Evolutionary conservation across 2,888 invertebrate species (phyloP).

Genomic region (Carcina quercana): DNA sequence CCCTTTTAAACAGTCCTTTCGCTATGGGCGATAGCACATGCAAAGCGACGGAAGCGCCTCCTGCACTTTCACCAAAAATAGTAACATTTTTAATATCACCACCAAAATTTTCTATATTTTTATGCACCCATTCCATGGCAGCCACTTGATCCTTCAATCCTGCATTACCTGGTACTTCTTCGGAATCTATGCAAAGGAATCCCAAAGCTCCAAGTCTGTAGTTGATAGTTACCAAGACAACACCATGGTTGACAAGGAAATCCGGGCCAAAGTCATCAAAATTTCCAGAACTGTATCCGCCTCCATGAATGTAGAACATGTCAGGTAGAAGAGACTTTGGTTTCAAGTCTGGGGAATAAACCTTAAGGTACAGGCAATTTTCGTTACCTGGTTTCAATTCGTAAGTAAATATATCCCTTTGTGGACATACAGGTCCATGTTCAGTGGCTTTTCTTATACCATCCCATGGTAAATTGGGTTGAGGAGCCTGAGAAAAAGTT

Average conservation of each 20-base stretch:
- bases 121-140: constrained; percentile 36
- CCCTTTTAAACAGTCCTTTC: constrained; percentile 38
- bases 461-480: constrained; percentile 35
- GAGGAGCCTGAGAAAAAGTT: constrained; percentile 29
- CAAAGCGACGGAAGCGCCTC: constrained; percentile 27
- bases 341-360: constrained; percentile 30
- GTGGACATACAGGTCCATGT: constrained; percentile 38
- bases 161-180: constrained; percentile 74
- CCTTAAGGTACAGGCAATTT: constrained; percentile 43
- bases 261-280: constrained; percentile 68
- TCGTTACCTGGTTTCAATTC: constrained; percentile 25
- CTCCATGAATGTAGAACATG: constrained; percentile 47
- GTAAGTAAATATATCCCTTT: constrained; percentile 29
- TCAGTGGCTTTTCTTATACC: constrained; percentile 36
- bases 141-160: constrained; percentile 57
- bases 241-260: constrained; percentile 63
- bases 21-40: constrained; percentile 42
- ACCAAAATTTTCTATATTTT: constrained; percentile 34
- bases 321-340: constrained; percentile 29
- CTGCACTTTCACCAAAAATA: constrained; percentile 41
- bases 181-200: constrained; percentile 67
- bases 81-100: constrained; percentile 36
- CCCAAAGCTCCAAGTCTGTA: constrained; percentile 69
- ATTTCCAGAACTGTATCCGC: constrained; percentile 44
- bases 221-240: constrained; percentile 72